These are phyloP conservation scores for Nylanderia fulva DNA, from an alignment of 1,140 invertebrate genomes.

Conservation along the genomic window DNA sequence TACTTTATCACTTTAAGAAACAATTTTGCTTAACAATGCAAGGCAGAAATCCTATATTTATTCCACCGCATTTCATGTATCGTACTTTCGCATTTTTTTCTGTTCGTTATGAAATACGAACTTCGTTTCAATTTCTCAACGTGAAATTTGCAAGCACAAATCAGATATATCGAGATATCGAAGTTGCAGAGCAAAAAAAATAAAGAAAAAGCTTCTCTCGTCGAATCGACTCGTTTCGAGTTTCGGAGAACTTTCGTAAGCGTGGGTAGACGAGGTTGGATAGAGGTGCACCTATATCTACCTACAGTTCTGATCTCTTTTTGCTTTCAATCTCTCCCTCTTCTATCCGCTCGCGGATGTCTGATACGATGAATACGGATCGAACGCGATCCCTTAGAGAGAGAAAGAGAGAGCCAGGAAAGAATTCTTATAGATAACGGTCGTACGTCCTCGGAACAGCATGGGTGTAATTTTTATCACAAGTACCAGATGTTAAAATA, in stretches of 20 bases:
- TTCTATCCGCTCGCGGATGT: neutral
- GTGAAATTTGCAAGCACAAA: neutral
- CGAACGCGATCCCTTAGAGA: neutral
- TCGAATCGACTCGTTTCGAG: neutral
- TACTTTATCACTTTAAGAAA: too few species aligned
- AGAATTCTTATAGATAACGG: constrained; percentile 5
- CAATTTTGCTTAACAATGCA: too few species aligned
- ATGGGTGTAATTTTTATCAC: neutral
- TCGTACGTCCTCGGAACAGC: neutral
- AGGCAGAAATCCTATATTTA: too few species aligned
- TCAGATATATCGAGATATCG: neutral
- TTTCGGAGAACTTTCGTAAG: neutral
- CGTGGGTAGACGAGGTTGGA: neutral
- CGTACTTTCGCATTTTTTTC: neutral
- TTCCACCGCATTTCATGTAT: too few species aligned
- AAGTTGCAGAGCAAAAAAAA: neutral
- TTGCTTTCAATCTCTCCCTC: neutral
- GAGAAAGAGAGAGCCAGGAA: too few species aligned
- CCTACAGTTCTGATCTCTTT: constrained; percentile 1
- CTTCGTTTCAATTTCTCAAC: neutral
- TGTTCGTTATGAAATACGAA: neutral
- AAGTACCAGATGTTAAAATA: neutral
- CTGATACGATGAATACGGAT: constrained; percentile 5
- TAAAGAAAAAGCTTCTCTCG: neutral
- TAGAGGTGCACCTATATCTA: neutral